These are phyloP conservation scores for Tenebrio molitor DNA, from an alignment of 1,140 invertebrate genomes.

Conservation along the genomic window DNA sequence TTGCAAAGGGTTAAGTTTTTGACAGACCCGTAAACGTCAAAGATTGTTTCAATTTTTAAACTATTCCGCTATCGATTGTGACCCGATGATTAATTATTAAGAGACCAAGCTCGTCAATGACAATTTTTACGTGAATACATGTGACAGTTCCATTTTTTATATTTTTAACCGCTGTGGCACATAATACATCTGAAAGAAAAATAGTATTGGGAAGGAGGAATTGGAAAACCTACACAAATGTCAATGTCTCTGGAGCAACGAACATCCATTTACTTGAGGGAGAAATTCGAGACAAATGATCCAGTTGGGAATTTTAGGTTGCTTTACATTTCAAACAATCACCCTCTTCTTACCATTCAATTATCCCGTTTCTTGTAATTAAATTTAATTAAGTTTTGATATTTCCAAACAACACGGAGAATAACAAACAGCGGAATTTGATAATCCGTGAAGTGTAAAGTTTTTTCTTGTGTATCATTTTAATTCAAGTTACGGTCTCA, in stretches of 20 bases:
- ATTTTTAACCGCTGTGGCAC: neutral
- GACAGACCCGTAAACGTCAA: neutral
- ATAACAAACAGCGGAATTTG: too few relatives aligned
- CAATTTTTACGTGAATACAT: neutral
- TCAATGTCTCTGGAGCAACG: constrained; percentile 17
- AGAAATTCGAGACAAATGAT: constrained; percentile 27
- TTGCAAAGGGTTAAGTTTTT: neutral
- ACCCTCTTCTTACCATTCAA: neutral
- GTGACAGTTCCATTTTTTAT: too few relatives aligned
- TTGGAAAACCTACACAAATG: neutral
- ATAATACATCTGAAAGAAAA: neutral
- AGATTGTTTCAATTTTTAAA: constrained; percentile 16
- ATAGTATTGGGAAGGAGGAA: neutral
- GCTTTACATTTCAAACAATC: constrained; percentile 17
- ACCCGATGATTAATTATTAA: constrained; percentile 29
- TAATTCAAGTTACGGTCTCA: neutral
- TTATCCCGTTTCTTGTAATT: neutral
- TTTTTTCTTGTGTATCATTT: too few relatives aligned
- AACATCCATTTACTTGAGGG: constrained; percentile 5
- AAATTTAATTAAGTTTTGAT: constrained; percentile 21
- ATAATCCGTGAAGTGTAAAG: too few relatives aligned
- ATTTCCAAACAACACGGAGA: too few relatives aligned
- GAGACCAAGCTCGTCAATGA: neutral
- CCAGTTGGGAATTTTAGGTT: constrained; percentile 22
- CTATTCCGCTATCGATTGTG: constrained; percentile 2